Conservation (phyloP, 2,797 vertebrate species). For the Delichon dasypus region DNA sequence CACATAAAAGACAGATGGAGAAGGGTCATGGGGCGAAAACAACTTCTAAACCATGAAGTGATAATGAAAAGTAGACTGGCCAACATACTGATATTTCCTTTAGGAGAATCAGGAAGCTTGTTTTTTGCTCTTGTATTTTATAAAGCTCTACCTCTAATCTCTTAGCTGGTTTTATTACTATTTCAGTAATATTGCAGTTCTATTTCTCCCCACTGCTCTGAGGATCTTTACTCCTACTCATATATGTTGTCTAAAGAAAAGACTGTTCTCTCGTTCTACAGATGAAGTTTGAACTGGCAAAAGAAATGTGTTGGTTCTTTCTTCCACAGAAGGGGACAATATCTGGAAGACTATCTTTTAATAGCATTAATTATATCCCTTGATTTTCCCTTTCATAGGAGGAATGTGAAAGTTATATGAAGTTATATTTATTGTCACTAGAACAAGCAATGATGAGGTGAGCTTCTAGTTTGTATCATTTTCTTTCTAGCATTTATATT, state of each 20-base stretch:
- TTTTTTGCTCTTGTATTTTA: slow-evolving; percentile 17
- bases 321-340: background rate
- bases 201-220: background rate
- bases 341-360: background rate
- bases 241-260: background rate
- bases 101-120: background rate
- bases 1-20: background rate
- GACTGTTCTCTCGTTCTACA: background rate
- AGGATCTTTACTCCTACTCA: background rate
- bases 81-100: slow-evolving; percentile 34
- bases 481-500: background rate
- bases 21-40: background rate
- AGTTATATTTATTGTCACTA: background rate
- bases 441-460: background rate
- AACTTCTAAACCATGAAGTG: slow-evolving; percentile 22
- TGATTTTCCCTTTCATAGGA: background rate
- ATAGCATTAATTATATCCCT: background rate
- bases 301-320: background rate
- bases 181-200: slow-evolving; percentile 20
- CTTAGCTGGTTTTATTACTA: background rate
- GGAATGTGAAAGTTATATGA: background rate
- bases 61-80: slow-evolving; percentile 39
- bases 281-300: background rate
- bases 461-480: background rate
- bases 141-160: slow-evolving; percentile 25